Evolutionary conservation across 2,888 invertebrate genomes (phyloP).

Genomic region (Anagyrus pseudococci): DNA sequence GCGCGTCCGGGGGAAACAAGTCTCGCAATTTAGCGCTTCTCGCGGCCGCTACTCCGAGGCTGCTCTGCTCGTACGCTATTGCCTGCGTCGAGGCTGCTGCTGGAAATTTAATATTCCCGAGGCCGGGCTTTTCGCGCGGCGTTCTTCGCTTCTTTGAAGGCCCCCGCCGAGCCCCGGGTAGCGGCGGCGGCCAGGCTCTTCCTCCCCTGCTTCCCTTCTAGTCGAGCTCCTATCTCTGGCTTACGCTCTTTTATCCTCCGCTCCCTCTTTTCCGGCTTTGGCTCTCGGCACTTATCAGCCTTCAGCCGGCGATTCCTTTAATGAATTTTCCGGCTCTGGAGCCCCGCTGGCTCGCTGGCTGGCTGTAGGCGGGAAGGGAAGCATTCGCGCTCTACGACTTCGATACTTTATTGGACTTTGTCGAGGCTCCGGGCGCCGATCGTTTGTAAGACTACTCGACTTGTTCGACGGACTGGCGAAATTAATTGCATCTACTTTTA

Average conservation of each 20-base stretch:
- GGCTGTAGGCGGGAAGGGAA: neutral
- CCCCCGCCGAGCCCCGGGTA: too few species aligned
- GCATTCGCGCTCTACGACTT: conserved; percentile 20
- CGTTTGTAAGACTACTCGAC: conserved; percentile 1
- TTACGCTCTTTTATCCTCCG: conserved; percentile 27
- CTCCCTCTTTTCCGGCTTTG: conserved; percentile 34
- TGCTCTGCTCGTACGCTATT: neutral
- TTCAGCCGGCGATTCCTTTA: conserved; percentile 46
- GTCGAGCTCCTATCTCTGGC: conserved; percentile 21
- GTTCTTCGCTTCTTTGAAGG: conserved; percentile 32
- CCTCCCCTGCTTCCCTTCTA: conserved; percentile 12
- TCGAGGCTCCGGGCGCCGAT: conserved; percentile 28
- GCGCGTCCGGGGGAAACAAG: conserved; percentile 41
- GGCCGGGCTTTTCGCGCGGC: conserved; percentile 31
- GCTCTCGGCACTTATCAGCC: conserved; percentile 43
- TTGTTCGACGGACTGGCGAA: conserved; percentile 1
- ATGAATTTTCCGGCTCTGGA: conserved; percentile 47
- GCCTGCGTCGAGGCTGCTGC: conserved; percentile 19
- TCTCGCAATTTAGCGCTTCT: conserved; percentile 45
- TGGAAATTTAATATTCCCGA: conserved; percentile 53
- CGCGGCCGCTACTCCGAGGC: neutral
- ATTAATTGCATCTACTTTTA: conserved; percentile 12
- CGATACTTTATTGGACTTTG: conserved; percentile 38
- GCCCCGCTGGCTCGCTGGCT: too few species aligned
- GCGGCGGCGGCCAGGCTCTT: too few species aligned